Evolutionary conservation across 2,888 invertebrate genomes (phyloP).

Genomic region (Chalcosyrphus nemorum): DNA sequence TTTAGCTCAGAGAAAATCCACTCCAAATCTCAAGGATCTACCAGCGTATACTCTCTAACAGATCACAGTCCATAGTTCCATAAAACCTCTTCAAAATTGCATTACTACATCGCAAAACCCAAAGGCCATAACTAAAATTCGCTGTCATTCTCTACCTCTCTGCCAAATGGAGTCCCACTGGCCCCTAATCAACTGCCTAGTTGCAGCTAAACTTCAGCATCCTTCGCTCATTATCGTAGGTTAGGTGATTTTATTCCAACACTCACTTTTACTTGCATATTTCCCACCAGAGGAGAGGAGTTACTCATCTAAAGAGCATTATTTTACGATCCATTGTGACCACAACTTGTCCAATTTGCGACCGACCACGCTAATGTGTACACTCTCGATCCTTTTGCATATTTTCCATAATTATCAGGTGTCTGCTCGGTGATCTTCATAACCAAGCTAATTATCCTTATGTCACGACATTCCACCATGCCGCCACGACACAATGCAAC

Average conservation of each 20-base stretch:
- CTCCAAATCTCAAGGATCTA: too few relatives aligned
- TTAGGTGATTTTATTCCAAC: conserved; percentile 39
- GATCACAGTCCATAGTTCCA: too few relatives aligned
- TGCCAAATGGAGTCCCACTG: too few relatives aligned
- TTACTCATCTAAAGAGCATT: conserved; percentile 12
- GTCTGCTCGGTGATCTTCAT: conserved; percentile 61
- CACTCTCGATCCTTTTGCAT: conserved; percentile 33
- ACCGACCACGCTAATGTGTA: too few relatives aligned
- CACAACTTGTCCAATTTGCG: too few relatives aligned
- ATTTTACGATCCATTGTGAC: conserved; percentile 34
- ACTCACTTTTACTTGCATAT: conserved; percentile 25
- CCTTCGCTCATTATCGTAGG: conserved; percentile 26
- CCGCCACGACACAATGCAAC: conserved; percentile 19
- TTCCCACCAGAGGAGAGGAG: conserved; percentile 17
- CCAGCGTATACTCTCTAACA: too few relatives aligned
- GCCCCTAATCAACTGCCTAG: too few relatives aligned
- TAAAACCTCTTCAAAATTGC: too few relatives aligned
- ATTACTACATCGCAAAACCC: background rate
- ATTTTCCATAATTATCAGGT: conserved; percentile 67
- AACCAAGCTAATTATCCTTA: conserved; percentile 69
- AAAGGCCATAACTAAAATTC: background rate
- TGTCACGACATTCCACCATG: conserved; percentile 71
- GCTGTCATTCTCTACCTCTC: too few relatives aligned
- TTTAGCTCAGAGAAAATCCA: too few relatives aligned
- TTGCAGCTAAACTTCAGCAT: conserved; percentile 8